phyloP scores from a whole-genome alignment of 2,797 vertebrate species.

The Cuculus canorus region DNA sequence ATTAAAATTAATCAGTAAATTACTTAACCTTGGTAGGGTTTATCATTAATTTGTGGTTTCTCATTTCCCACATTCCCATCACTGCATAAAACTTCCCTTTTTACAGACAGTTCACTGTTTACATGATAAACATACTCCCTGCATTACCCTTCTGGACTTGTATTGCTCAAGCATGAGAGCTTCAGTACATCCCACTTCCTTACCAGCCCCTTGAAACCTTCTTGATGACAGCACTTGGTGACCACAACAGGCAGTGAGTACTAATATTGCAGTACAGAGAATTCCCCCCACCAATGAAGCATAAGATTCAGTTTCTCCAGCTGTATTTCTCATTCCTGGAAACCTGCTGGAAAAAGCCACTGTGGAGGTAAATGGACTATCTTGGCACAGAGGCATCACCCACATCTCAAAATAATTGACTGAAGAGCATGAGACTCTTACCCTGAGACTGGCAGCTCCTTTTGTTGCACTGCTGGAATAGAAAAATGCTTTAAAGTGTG shows the following conservation, averaged over 20 bases:
- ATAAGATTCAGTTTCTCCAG: slow-evolving; percentile 73
- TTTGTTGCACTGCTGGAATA: not conserved
- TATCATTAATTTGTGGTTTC: slow-evolving; percentile 46
- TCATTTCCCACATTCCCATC: slow-evolving; percentile 50
- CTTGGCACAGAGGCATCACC: not conserved
- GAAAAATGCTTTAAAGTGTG: slow-evolving; percentile 29
- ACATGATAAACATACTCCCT: slow-evolving; percentile 62
- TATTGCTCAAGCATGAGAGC: slow-evolving; percentile 69
- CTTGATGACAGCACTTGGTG: slow-evolving; percentile 71
- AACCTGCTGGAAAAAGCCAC: slow-evolving; percentile 59
- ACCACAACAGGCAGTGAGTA: slow-evolving; percentile 72
- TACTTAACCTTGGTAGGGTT: slow-evolving; percentile 15
- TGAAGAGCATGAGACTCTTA: not conserved
- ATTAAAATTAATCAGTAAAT: slow-evolving; percentile 50
- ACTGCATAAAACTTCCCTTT: slow-evolving; percentile 48
- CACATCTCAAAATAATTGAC: slow-evolving; percentile 1
- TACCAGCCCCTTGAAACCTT: slow-evolving; percentile 69
- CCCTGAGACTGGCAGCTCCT: not conserved
- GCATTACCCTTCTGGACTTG: slow-evolving; percentile 61
- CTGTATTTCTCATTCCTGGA: slow-evolving; percentile 72
- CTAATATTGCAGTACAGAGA: slow-evolving; percentile 73
- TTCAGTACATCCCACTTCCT: slow-evolving; percentile 74
- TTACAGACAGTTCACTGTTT: slow-evolving; percentile 49
- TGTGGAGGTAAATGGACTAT: slow-evolving; percentile 23
- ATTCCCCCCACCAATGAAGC: slow-evolving; percentile 72